Base-by-base conservation (phyloP, 92 coral and sea anemone genomes). In the Micromussa lordhowensis region DNA sequence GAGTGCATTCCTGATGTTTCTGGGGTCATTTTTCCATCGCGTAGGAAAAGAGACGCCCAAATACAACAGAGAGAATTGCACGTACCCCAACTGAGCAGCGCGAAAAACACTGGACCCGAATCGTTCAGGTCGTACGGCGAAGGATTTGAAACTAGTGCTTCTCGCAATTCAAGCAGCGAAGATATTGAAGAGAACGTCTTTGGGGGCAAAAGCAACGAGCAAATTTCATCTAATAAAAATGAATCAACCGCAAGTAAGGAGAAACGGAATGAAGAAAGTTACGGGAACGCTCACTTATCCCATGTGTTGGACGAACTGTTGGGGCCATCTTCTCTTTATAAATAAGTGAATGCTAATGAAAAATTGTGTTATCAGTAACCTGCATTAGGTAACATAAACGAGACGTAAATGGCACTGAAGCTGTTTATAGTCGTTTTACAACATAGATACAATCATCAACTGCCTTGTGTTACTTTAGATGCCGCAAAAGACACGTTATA, bases 1-100 rank as follows among this genome's bases (percentile, higher is more conserved):
- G 99, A 96, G 85, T 96, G 99, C 40, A 92, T 96, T 59, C 99
- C 99, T 34, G 93, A 91, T 75, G 91, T 89, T 89, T 87, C 93
- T 55, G 44, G 84, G 30, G 70, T 68, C 26, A 71, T 90, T 35
- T 51, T 77, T 14, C 82, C 87, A 48, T 82, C 91, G 78, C 73
- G 79, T 59, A 86, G 95, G 22, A 90, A 92, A 55, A 90, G 96
- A 80, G 91, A 85, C 38, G 49, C 32, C 55, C 34, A 26, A 30
- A 57, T 75, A 81, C 79, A 82, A 8, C 91, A 66, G 64, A 77
- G 92, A 26, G 96, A 88, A 35, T 93, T 89, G 55, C 89, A 40
- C 86, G 69, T 84, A 14, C 92, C 92, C 15, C 80, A 80, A 16
- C 68, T 70, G 26, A 82, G 86, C 61, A 78, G 75, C 34, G 57